Conservation (phyloP, 1,140 invertebrate species). For the Calephelis virginiensis region DNA sequence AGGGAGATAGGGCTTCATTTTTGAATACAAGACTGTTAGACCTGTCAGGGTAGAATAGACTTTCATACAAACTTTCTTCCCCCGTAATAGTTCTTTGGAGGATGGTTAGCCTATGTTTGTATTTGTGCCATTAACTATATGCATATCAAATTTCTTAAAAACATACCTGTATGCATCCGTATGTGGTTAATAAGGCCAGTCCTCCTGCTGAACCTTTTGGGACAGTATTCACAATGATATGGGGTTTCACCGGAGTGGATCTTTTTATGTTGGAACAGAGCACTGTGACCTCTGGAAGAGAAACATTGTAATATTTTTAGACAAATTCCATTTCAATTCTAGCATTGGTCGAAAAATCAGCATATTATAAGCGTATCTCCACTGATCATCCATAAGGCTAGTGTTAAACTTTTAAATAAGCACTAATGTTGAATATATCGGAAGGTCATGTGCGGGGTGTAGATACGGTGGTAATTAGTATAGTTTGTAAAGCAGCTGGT, state of each 20-base stretch:
- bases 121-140: too few species aligned
- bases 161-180: conserved; percentile 85
- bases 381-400: too few species aligned
- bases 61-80: too few species aligned
- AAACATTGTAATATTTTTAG: not conserved
- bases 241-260: conserved; percentile 86
- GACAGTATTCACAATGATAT: conserved; percentile 89
- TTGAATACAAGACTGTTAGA: too few species aligned
- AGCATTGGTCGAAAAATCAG: too few species aligned
- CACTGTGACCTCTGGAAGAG: conserved; percentile 58
- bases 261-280: conserved; percentile 68
- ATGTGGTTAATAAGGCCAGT: conserved; percentile 90
- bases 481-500: too few species aligned
- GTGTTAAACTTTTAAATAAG: not conserved
- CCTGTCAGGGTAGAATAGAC: too few species aligned
- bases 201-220: conserved; percentile 89
- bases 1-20: too few species aligned
- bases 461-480: too few species aligned
- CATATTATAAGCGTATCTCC: too few species aligned
- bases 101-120: too few species aligned
- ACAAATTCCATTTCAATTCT: not conserved
- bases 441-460: not conserved
- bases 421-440: not conserved
- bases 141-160: not conserved
- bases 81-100: too few species aligned